Percentiles rank a stretch among this genome's conserved stretches.
These are phyloP conservation scores for Vanessa cardui DNA, from an alignment of 2,888 invertebrate species.

Conservation along the genomic window DNA sequence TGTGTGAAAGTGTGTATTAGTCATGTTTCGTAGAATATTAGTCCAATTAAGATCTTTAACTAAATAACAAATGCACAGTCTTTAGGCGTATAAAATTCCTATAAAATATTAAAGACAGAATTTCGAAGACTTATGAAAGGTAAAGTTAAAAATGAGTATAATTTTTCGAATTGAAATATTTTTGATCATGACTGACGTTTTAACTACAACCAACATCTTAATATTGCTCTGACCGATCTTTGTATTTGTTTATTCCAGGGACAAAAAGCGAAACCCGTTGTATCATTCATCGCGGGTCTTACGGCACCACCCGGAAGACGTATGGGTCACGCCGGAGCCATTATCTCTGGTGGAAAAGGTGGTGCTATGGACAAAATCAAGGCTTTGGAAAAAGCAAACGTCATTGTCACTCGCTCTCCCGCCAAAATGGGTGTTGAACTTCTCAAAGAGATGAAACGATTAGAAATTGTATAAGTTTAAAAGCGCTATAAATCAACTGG, in stretches of 20 bases:
- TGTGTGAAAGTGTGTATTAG: no score
- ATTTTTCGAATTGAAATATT: background rate
- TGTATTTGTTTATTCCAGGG: conserved; percentile 81
- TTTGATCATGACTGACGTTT: no score
- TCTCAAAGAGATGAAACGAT: conserved; percentile 93
- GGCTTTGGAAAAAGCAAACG: conserved; percentile 96
- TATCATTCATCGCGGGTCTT: conserved; percentile 98
- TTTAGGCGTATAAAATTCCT: no score
- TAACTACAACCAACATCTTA: no score
- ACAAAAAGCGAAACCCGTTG: conserved; percentile 96
- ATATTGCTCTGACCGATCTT: background rate
- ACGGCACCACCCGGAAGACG: conserved; percentile 98
- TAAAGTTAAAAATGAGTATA: background rate
- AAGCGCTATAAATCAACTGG: conserved; percentile 47
- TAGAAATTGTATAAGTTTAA: conserved; percentile 82
- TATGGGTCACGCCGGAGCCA: conserved; percentile 99
- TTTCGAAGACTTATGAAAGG: no score
- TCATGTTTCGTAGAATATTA: no score
- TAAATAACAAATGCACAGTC: no score
- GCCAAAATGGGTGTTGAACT: conserved; percentile 97
- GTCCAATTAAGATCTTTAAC: no score
- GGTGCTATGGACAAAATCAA: conserved; percentile 99
- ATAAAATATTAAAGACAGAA: no score
- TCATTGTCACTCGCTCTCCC: conserved; percentile 96
- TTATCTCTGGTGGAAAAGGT: conserved; percentile 99